These are phyloP conservation scores for Platorchestia sp. DNA, from an alignment of 1,140 invertebrate species.

Conservation along the genomic window DNA sequence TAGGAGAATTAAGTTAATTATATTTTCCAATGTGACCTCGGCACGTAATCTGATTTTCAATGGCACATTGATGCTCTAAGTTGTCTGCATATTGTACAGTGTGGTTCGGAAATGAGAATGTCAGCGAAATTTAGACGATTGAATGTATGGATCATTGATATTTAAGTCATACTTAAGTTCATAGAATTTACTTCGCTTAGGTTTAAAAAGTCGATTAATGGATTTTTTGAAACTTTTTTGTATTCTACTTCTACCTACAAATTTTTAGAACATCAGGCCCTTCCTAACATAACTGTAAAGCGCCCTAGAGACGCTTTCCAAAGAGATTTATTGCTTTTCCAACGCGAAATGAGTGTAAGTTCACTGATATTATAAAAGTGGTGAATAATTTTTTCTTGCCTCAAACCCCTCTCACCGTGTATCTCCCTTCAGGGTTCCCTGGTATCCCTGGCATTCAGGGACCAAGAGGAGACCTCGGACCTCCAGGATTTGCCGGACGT, in stretches of 20 bases:
- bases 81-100: not conserved
- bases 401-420: not conserved
- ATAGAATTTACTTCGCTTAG: too few species aligned
- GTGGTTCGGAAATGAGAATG: not conserved
- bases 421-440: not conserved
- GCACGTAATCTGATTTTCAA: not conserved
- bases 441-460: constrained; percentile 38
- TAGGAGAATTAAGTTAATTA: too few species aligned
- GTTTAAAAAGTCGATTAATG: not conserved
- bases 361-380: not conserved
- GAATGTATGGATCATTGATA: not conserved
- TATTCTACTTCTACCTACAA: not conserved
- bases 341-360: not conserved
- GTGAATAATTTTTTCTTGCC: not conserved
- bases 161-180: too few species aligned
- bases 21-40: too few species aligned
- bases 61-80: not conserved
- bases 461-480: not conserved
- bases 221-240: not conserved
- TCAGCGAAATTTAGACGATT: not conserved
- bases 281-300: not conserved
- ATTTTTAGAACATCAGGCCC: too few species aligned
- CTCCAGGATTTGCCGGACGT: constrained; percentile 40
- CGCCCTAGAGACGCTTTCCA: not conserved
- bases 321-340: not conserved